These are phyloP conservation scores for Pseudorasbora parva DNA, from an alignment of 2,113 vertebrate genomes.

Conservation along the genomic window DNA sequence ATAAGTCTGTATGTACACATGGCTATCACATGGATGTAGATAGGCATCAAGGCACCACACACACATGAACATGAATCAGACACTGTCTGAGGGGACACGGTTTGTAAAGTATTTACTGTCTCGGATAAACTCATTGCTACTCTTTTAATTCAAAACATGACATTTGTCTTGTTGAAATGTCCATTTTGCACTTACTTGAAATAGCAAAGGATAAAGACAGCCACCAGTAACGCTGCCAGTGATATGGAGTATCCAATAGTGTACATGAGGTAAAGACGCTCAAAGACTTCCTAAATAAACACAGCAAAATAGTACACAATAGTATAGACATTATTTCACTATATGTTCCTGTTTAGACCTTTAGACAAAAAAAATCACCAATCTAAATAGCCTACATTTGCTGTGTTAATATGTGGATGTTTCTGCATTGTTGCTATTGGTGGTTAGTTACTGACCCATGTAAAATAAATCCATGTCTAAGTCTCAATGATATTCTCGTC, in stretches of 20 bases:
- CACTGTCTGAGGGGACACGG: not conserved
- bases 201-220: slow-evolving; percentile 86
- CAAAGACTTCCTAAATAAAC: slow-evolving; percentile 82
- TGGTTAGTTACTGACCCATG: not conserved
- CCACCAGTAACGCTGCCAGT: slow-evolving; percentile 81
- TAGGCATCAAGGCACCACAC: not conserved
- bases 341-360: not conserved
- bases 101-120: not conserved
- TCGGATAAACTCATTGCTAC: not conserved
- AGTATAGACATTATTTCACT: not conserved
- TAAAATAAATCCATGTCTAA: not conserved
- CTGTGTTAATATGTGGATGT: not conserved
- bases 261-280: slow-evolving; percentile 89
- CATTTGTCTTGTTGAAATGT: not conserved
- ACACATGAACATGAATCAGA: not conserved
- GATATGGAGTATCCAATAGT: slow-evolving; percentile 89
- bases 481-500: not conserved
- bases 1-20: not conserved
- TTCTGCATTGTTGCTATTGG: not conserved
- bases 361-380: not conserved
- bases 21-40: not conserved
- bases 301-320: slow-evolving; percentile 8
- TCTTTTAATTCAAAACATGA: not conserved
- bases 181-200: slow-evolving; percentile 83
- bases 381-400: too few species aligned